Evolutionary conservation across 2,797 vertebrate species (phyloP), one percentile per base, ranked within the genome.

Genomic region (Pyrocephalus nanus): DNA sequence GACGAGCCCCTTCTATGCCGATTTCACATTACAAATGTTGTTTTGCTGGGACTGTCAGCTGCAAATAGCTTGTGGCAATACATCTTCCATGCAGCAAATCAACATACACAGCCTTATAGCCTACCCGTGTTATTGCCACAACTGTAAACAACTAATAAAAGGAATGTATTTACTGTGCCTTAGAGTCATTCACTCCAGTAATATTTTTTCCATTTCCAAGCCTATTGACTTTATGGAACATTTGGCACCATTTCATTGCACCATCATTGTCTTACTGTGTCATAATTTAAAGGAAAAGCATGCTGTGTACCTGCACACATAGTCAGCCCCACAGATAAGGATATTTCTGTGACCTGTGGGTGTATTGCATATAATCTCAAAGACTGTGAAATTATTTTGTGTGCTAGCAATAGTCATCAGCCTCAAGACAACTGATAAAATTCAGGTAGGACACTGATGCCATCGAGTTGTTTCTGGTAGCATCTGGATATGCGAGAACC

Each of bases 61-160:
- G 83, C 60, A 95, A 94, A 96, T 93, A 90, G 92, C 94, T 94
- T 47, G 79, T 92, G 91, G 96, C 91, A 73, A 92, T 94, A 84
- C 90, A 92, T 96, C 92, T 96, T 94, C 73, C 80, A 66, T 76
- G 91, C 86, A 91, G 82, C 82, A 92, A 92, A 94, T 86, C 90
- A 93, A 88, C 85, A 95, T 65, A 88, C 30, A 88, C 76, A 73
- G 38, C 48, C 25, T 93, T 84, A 92, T 67, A 94, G 92, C 48
- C 60, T 87, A 76, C 76, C 76, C 86, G 9, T 92, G 94, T 96
- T 94, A 96, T 96, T 96, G 90, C 95, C 89, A 87, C 86, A 5
- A 94, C 91, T 93, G 94, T 92, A 96, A 96, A 96, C 94, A 96
- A 88, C 95, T 95, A 95, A 92, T 96, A 96, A 96, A 95, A 94